Evolutionary conservation across 2,113 vertebrate genomes (phyloP).

Genomic region (Baryphthengus martii): DNA sequence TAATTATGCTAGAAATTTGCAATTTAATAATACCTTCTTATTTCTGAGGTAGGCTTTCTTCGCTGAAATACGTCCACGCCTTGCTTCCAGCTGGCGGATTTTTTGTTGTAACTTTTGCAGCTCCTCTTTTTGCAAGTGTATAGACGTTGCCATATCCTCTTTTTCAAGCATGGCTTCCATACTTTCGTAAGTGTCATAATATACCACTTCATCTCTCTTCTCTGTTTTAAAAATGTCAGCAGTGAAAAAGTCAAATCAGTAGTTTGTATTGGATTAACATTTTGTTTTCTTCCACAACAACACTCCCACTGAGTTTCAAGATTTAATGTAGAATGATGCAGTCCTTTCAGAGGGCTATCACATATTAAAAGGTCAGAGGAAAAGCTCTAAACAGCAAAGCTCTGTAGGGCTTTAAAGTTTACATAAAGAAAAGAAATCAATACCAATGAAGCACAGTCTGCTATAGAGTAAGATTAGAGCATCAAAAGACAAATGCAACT

Average conservation of each 20-base stretch:
- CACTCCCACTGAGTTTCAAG: neutral
- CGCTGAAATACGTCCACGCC: constrained; percentile 91
- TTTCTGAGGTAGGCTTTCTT: constrained; percentile 99
- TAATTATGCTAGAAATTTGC: neutral
- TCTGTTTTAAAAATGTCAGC: constrained; percentile 67
- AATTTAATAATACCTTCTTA: constrained; percentile 87
- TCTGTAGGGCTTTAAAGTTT: neutral
- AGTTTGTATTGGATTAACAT: neutral
- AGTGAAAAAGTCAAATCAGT: neutral
- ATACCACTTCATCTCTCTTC: constrained; percentile 92
- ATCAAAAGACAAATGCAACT: neutral
- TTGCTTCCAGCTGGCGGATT: constrained; percentile 91
- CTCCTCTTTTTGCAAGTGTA: constrained; percentile 84
- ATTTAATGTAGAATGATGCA: neutral
- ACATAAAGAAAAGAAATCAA: neutral
- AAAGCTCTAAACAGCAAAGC: neutral
- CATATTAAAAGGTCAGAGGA: neutral
- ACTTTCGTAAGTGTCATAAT: constrained; percentile 95
- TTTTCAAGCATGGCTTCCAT: constrained; percentile 93
- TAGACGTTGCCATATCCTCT: constrained; percentile 74
- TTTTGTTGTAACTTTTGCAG: constrained; percentile 86
- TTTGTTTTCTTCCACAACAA: neutral
- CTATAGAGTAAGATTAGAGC: neutral
- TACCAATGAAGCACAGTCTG: neutral
- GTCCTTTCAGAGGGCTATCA: neutral